Percentiles rank a stretch among this genome's conserved stretches.
These are phyloP conservation scores for Hyalella azteca DNA, from an alignment of 2,888 invertebrate genomes.

Conservation along the genomic window DNA sequence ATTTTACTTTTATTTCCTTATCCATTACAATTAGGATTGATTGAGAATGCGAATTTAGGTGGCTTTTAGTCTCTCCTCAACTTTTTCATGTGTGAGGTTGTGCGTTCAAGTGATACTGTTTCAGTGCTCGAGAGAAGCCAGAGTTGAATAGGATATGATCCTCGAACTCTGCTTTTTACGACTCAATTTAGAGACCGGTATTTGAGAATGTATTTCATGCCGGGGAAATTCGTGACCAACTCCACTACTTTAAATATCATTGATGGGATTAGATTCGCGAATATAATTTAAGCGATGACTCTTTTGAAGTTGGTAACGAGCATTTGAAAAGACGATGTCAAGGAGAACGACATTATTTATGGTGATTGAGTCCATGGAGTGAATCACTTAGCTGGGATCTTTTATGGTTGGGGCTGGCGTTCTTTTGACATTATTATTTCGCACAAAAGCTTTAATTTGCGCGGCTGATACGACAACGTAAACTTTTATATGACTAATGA, in stretches of 20 bases:
- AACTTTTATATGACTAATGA: no score
- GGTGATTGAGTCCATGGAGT: constrained; percentile 18
- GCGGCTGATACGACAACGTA: no score
- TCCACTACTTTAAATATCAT: constrained; percentile 11
- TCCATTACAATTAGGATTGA: no score
- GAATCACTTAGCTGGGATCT: constrained; percentile 13
- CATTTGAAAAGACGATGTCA: constrained; percentile 19
- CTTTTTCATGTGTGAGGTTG: neutral
- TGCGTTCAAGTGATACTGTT: neutral
- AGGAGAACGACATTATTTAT: constrained; percentile 18
- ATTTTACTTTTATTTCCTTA: no score
- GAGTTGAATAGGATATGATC: neutral
- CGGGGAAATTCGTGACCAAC: constrained; percentile 7
- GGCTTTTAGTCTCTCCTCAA: no score
- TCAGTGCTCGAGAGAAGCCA: neutral
- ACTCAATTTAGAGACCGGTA: constrained; percentile 18
- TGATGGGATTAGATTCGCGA: neutral
- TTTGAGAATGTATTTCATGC: constrained; percentile 5
- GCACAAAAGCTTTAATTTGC: constrained; percentile 16
- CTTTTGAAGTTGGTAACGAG: constrained; percentile 30
- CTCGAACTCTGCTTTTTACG: constrained; percentile 16
- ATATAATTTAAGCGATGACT: neutral
- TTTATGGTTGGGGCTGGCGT: neutral
- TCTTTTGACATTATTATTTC: neutral
- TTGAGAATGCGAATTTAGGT: no score